phyloP scores from a whole-genome alignment of 2,113 vertebrate species.

The Elanus axillaris region DNA sequence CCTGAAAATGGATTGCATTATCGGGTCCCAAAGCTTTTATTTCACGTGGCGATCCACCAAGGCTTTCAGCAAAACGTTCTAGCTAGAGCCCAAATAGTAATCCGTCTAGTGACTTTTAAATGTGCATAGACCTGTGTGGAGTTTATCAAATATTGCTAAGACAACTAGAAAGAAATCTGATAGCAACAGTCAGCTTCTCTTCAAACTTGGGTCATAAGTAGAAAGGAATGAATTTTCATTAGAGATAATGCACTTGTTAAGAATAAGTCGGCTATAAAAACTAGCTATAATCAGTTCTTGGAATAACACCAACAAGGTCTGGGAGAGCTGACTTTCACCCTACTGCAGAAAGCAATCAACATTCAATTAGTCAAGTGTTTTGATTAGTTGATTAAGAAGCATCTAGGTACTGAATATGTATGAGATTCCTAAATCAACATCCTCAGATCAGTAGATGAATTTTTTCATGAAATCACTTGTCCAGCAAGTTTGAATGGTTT shows the following conservation, averaged over 20 bases:
- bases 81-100: not conserved
- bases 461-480: constrained; percentile 46
- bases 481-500: constrained; percentile 46
- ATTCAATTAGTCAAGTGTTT: constrained; percentile 63
- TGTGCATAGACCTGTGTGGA: not conserved
- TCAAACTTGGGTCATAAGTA: not conserved
- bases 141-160: not conserved
- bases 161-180: not conserved
- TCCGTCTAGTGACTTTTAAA: not conserved
- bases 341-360: constrained; percentile 65
- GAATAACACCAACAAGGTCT: constrained; percentile 42
- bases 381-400: constrained; percentile 69
- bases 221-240: constrained; percentile 26
- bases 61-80: not conserved
- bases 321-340: constrained; percentile 59
- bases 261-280: constrained; percentile 14
- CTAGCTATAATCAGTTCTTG: constrained; percentile 24
- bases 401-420: constrained; percentile 67
- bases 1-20: not conserved
- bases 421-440: constrained; percentile 32
- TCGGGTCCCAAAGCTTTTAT: not conserved
- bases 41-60: not conserved
- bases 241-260: constrained; percentile 21
- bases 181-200: not conserved
- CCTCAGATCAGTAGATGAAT: not conserved